These are phyloP conservation scores for Plebejus melissa DNA, from an alignment of 2,888 invertebrate genomes.

Conservation along the genomic window DNA sequence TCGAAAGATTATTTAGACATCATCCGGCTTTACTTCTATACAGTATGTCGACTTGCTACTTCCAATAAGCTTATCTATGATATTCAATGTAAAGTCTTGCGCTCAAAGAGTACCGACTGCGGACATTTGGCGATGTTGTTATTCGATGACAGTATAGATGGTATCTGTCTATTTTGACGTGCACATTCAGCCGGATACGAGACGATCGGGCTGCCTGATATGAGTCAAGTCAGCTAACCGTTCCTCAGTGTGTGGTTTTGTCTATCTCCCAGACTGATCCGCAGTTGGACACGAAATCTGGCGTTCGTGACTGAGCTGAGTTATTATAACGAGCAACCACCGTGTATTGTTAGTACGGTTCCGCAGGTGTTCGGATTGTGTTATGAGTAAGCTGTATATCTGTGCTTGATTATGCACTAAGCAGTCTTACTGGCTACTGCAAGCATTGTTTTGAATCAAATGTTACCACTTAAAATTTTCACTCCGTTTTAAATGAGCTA, in stretches of 20 bases:
- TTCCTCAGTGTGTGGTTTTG: conserved; percentile 12
- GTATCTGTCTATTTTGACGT: neutral
- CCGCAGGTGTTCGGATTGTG: conserved; percentile 1
- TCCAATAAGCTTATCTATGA: neutral
- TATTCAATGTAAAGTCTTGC: neutral
- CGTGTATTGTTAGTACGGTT: neutral
- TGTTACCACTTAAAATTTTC: no score
- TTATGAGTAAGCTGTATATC: neutral
- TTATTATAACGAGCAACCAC: conserved; percentile 12
- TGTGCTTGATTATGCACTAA: neutral
- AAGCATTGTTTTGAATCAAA: neutral
- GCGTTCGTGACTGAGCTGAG: conserved; percentile 9
- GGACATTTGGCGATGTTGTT: conserved; percentile 14
- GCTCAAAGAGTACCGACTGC: conserved; percentile 10
- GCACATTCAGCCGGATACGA: conserved; percentile 10
- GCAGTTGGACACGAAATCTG: conserved; percentile 2
- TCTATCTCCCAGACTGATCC: conserved; percentile 11
- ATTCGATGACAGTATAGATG: conserved; percentile 14
- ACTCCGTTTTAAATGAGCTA: no score
- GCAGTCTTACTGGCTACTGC: neutral
- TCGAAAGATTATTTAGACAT: neutral
- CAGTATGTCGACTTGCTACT: neutral
- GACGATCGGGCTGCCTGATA: neutral
- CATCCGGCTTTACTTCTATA: neutral
- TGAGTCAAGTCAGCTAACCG: neutral